Evolutionary conservation across 2,113 vertebrate species (phyloP).

Genomic region (Labeo catla): DNA sequence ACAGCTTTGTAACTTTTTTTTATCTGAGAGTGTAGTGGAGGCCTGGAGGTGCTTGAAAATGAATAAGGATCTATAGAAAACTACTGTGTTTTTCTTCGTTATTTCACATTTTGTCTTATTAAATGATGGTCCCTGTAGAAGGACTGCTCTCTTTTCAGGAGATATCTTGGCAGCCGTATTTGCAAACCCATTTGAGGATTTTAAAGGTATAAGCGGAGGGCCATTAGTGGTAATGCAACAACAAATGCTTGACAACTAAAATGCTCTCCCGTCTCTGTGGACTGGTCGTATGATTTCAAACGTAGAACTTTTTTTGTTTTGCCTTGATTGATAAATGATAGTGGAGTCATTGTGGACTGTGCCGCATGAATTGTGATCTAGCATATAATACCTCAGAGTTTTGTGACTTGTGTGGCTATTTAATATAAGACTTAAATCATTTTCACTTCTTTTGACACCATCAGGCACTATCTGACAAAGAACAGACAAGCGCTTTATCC

Average conservation of each 20-base stretch:
- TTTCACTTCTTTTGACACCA: background rate
- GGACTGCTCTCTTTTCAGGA: background rate
- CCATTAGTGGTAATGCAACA: slow-evolving; percentile 19
- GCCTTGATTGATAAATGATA: background rate
- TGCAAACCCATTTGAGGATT: slow-evolving; percentile 25
- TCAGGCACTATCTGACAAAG: background rate
- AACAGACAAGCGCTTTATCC: slow-evolving; percentile 8
- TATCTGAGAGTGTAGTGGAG: background rate
- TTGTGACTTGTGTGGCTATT: slow-evolving; percentile 8
- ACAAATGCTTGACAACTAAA: slow-evolving; percentile 15
- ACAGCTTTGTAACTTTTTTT: background rate
- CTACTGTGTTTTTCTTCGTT: background rate
- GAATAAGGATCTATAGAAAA: background rate
- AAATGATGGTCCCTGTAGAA: background rate
- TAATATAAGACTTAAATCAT: slow-evolving; percentile 1
- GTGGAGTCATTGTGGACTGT: background rate
- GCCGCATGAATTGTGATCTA: background rate
- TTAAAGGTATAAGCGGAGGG: slow-evolving; percentile 12
- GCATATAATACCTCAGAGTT: background rate
- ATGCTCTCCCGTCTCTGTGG: background rate
- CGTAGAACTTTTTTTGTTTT: background rate
- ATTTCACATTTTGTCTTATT: background rate
- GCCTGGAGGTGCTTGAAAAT: background rate
- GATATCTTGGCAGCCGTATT: slow-evolving; percentile 4
- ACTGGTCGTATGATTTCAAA: background rate